Base-by-base conservation (phyloP, 2,888 invertebrate genomes). In the Pyrrhosoma nymphula region DNA sequence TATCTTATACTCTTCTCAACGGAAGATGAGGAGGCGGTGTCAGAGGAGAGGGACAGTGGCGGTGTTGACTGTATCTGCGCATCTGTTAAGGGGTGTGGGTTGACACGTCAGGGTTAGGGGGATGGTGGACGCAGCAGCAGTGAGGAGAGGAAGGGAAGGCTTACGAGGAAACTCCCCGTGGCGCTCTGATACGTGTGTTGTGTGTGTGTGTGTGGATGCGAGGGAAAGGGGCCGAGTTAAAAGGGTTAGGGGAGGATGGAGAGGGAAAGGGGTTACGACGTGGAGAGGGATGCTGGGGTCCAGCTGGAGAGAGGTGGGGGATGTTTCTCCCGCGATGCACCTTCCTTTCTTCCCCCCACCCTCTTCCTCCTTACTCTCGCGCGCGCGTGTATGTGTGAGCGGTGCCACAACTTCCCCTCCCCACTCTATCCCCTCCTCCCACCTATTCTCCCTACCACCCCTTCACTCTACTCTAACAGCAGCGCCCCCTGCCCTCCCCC, bases 131-230 rank as follows among this genome's bases (percentile, higher is more conserved):
- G 82, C 82, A 35, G 82, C 3, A 82, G 82, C n/a, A 69, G 93
- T 47, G 93, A 82, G 35, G 35, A 30, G 82, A 16, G 16, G 82
- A 35, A 47, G 93, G 93, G 93, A 39, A 26, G 63, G 93, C 47
- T 56, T 93, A 69, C 69, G 93, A 93, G 93, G 69, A 35, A 82
- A 69, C 69, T 60, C 82, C n/a, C 69, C 69, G 93, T 63, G 63
- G 91, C 91, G 82, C 35, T 10, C 56, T 60, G 35, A 47, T 47
- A 91, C 35, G 91, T 60, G 30, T 63, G 47, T 8, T n/a, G 69
- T 69, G 18, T 82, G 82, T 82, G 14, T 16, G 82, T 35, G 26
- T 69, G 35, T 35, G 14, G 35, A 23, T 35, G 82, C 35, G 12
- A 10, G 82, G 82, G 35, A 16, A 82, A 30, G 82, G 82, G 60